Evolutionary conservation across 1,140 invertebrate species (phyloP).

Genomic region (Sweltsa coloradensis): DNA sequence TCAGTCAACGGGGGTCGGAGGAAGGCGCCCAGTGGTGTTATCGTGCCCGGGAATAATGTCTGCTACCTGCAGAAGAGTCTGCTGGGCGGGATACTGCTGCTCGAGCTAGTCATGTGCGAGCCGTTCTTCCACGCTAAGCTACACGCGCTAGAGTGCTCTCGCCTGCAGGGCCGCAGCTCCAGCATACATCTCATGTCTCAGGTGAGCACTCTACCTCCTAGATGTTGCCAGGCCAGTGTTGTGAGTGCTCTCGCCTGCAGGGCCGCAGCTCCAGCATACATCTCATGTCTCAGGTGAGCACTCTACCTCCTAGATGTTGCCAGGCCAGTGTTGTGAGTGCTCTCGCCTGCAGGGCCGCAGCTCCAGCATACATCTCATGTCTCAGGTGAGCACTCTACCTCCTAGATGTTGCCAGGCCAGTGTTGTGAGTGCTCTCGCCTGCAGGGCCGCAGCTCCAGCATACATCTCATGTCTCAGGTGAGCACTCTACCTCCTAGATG

Average conservation of each 20-base stretch:
- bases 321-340: no score
- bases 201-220: no score
- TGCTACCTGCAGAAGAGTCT: slow-evolving; percentile 58
- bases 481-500: no score
- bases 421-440: no score
- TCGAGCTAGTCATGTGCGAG: slow-evolving; percentile 55
- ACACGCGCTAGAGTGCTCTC: slow-evolving; percentile 51
- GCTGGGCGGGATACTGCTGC: slow-evolving; percentile 50
- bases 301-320: no score
- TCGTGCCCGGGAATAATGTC: slow-evolving; percentile 15
- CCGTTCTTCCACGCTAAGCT: slow-evolving; percentile 67
- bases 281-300: slow-evolving; percentile 54
- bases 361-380: slow-evolving; percentile 35
- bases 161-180: slow-evolving; percentile 41
- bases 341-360: slow-evolving; percentile 42
- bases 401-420: no score
- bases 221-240: slow-evolving; percentile 15
- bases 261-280: slow-evolving; percentile 55
- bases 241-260: slow-evolving; percentile 52
- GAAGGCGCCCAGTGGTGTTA: no score
- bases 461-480: not conserved
- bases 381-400: no score
- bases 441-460: no score
- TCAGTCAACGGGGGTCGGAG: no score
- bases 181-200: slow-evolving; percentile 39